A percentile compares a stretch with the other conserved stretches of the same genome.
Conservation (phyloP, 2,888 invertebrate species). For the Tinea pellionella region DNA sequence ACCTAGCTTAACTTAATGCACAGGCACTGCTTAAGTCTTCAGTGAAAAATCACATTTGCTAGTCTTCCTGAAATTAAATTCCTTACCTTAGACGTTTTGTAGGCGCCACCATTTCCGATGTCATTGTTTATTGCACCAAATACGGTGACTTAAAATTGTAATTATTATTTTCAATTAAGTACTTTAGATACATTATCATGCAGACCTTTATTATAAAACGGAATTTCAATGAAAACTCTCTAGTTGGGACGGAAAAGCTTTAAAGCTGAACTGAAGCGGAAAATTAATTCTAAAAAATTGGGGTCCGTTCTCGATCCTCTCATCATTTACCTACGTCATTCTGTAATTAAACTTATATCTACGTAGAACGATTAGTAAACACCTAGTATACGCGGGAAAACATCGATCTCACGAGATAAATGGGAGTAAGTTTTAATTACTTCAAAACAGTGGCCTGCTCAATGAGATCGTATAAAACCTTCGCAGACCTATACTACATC, state of each 20-base stretch:
- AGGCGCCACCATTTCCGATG: too few species aligned
- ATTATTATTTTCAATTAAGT: not conserved
- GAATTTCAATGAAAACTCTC: slow-evolving; percentile 1
- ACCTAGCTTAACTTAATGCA: slow-evolving; percentile 4
- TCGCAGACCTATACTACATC: not conserved
- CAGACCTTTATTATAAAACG: slow-evolving; percentile 1
- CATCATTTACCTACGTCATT: slow-evolving; percentile 3
- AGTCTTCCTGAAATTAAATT: not conserved
- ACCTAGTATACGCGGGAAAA: slow-evolving; percentile 5
- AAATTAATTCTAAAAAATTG: slow-evolving; percentile 13
- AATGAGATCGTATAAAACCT: not conserved
- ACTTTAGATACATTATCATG: not conserved
- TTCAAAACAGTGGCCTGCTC: slow-evolving; percentile 2
- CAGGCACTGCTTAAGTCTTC: not conserved
- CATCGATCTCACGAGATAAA: slow-evolving; percentile 13
- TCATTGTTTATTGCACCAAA: not conserved
- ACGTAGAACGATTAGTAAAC: slow-evolving; percentile 5
- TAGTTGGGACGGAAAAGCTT: not conserved
- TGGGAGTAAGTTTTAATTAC: slow-evolving; percentile 12
- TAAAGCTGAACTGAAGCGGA: slow-evolving; percentile 3
- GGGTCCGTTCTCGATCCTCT: not conserved
- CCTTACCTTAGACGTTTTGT: not conserved
- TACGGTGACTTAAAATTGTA: not conserved
- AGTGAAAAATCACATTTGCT: not conserved
- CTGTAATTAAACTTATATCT: slow-evolving; percentile 5